Conservation (phyloP, 1,140 invertebrate genomes). For the Mya arenaria region DNA sequence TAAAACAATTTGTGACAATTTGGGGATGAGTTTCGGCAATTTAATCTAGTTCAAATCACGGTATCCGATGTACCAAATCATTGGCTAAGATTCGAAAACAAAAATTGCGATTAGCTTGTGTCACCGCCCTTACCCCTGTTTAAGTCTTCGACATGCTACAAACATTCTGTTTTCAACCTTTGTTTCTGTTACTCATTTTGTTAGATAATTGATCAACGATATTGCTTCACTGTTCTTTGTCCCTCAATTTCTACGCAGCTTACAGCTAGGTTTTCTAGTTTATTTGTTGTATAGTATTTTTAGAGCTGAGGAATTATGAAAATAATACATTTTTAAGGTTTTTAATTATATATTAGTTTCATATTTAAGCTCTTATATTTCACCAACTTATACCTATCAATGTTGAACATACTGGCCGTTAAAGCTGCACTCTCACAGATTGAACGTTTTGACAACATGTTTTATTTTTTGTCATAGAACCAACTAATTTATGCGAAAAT, state of each 20-base stretch:
- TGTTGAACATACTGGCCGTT: too few relatives aligned
- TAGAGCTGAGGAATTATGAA: neutral
- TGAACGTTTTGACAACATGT: too few relatives aligned
- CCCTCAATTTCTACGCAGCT: too few relatives aligned
- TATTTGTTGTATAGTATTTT: neutral
- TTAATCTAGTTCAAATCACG: conserved; percentile 26
- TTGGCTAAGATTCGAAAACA: neutral
- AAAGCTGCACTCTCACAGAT: too few relatives aligned
- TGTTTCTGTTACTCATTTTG: neutral
- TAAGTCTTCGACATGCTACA: too few relatives aligned
- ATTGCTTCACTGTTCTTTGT: neutral
- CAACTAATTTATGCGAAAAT: too few relatives aligned
- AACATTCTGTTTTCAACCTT: neutral
- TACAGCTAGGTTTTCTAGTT: neutral
- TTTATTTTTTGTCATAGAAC: too few relatives aligned
- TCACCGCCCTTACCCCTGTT: too few relatives aligned
- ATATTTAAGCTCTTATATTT: neutral
- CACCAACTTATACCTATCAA: too few relatives aligned
- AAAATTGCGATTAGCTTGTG: too few relatives aligned
- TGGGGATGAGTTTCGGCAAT: conserved; percentile 26
- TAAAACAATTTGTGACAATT: conserved; percentile 47
- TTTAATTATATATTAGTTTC: neutral
- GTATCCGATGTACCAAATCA: neutral
- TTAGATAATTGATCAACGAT: neutral
- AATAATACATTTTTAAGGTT: neutral